Base-by-base conservation (phyloP, 2,113 vertebrate species). In the Rhagologus leucostigma region DNA sequence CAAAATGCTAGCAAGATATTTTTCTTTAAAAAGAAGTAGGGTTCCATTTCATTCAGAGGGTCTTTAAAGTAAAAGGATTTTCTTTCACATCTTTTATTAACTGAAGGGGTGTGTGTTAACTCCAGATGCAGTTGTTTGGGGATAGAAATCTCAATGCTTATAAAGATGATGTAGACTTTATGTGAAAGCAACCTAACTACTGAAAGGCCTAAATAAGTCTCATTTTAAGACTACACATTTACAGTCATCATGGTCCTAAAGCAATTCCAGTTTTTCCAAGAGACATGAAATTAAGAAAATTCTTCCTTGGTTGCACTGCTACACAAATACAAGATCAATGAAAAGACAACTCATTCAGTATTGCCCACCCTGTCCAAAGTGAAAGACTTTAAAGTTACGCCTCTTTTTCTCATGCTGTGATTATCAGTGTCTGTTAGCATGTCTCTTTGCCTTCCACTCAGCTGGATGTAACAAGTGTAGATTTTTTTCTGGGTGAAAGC, bases 331-430 rank as follows among this genome's bases (percentile, higher is more conserved):
- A 71, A 37, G 9, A 26, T 47, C 59, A 77, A 33, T 23, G 79
- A 84, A 80, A 60, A 64, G 5, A 30, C 18, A 76, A 56, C 4
- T 26, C 6, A 59, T 37, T 71, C 9, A 10, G 10, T 59, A 75
- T 47, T 64, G 6, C 5, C 24, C 1, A 24, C 10, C 2, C 8
- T n/a, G 13, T 37, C 1, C 0, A 1, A 37, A 91, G 60, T 4
- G 2, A 63, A 60, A 74, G 19, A 44, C 11, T 26, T 69, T 29
- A 57, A 69, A 52, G 10, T 30, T 41, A 27, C 1, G 1, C 4
- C 13, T 76, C 13, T 69, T 87, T 84, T 69, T 53, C 46, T 56
- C 47, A 39, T 6, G 10, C 9, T 90, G 29, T 52, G 74, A n/a
- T 70, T 52, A 33, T 55, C 35, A 55, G 3, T 30, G 8, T 26